Percentiles rank a stretch among this genome's conserved stretches.
These are phyloP conservation scores for Varanus salvator DNA, from an alignment of 2,113 vertebrate genomes.

Conservation along the genomic window DNA sequence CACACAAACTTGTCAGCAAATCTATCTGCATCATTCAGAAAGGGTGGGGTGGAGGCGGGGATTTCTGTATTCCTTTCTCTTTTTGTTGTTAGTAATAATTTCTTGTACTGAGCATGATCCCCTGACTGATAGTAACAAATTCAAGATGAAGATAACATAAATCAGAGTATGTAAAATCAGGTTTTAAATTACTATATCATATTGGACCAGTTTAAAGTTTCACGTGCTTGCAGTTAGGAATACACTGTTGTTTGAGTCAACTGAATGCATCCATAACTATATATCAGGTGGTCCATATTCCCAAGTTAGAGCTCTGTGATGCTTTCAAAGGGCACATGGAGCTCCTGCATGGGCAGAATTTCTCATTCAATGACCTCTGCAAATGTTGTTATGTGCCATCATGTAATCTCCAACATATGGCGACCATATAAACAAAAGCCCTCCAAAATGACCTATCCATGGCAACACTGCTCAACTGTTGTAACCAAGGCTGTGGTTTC, in stretches of 20 bases:
- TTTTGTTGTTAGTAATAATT: not conserved
- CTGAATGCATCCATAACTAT: not conserved
- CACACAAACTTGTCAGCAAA: conserved; percentile 70
- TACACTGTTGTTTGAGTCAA: not conserved
- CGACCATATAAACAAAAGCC: too few relatives aligned
- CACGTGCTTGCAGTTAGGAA: not conserved
- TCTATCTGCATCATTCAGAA: conserved; percentile 58
- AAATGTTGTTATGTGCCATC: too few relatives aligned
- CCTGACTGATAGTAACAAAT: not conserved
- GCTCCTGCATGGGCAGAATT: not conserved
- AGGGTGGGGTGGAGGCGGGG: not conserved
- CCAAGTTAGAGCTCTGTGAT: not conserved
- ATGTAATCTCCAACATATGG: too few relatives aligned
- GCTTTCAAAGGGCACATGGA: not conserved
- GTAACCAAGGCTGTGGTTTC: too few relatives aligned
- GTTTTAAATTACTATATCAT: not conserved
- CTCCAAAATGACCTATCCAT: too few relatives aligned
- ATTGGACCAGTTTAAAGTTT: not conserved
- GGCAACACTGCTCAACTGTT: too few relatives aligned
- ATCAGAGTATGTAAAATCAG: not conserved
- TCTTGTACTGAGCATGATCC: not conserved
- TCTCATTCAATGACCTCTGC: not conserved
- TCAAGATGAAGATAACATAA: not conserved
- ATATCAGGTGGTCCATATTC: not conserved
- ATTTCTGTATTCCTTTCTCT: conserved; percentile 52